phyloP scores from a whole-genome alignment of 2,797 vertebrate species.

The Percopsis omiscomaycus region DNA sequence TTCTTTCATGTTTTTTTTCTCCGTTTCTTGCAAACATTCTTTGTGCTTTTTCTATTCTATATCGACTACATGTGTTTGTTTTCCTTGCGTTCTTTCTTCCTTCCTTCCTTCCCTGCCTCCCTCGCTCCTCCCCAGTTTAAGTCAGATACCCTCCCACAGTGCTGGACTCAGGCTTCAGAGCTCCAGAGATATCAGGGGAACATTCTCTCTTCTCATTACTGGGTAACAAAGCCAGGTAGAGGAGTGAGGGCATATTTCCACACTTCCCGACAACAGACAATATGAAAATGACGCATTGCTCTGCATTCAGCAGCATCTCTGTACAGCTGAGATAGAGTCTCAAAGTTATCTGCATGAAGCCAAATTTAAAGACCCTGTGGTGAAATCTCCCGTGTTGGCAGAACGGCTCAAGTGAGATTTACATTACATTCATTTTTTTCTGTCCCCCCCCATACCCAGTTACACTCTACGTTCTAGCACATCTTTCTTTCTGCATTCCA shows the following conservation, averaged over 20 bases:
- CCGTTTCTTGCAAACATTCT: not conserved
- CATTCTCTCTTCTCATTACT: slow-evolving; percentile 39
- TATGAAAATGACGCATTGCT: slow-evolving; percentile 23
- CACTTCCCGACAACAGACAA: slow-evolving; percentile 21
- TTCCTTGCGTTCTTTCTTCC: no score
- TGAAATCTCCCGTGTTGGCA: not conserved
- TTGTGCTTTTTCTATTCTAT: not conserved
- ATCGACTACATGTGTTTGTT: no score
- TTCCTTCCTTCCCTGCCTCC: no score
- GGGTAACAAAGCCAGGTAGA: slow-evolving; percentile 39
- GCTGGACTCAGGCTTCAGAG: slow-evolving; percentile 10
- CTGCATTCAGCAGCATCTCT: slow-evolving; percentile 10
- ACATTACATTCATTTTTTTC: no score
- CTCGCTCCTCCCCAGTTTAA: not conserved
- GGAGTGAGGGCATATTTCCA: slow-evolving; percentile 6
- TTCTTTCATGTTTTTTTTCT: not conserved
- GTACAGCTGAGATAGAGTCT: no score
- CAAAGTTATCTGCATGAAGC: slow-evolving; percentile 22
- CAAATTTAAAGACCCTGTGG: slow-evolving; percentile 18
- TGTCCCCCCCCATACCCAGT: no score
- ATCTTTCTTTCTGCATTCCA: slow-evolving; percentile 10
- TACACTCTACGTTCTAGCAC: no score
- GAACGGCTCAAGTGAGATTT: not conserved
- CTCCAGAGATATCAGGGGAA: slow-evolving; percentile 31
- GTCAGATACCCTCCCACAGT: slow-evolving; percentile 5